Evolutionary conservation across 2,797 vertebrate species (phyloP).

Genomic region (Cottoperca gobio): DNA sequence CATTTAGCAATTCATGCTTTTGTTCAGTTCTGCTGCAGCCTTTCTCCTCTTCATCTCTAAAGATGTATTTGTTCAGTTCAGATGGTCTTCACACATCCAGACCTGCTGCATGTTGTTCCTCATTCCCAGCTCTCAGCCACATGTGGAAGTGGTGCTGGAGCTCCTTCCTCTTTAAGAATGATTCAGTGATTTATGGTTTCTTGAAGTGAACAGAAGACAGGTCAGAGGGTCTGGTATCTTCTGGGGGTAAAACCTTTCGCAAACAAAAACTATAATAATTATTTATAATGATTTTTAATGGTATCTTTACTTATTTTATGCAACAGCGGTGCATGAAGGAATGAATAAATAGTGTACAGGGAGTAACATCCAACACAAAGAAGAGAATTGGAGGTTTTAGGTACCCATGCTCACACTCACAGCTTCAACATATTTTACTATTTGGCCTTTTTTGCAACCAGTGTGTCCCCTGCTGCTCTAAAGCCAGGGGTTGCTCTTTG

Average conservation of each 20-base stretch:
- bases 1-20: not conserved
- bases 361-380: constrained; percentile 14
- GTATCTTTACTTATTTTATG: constrained; percentile 28
- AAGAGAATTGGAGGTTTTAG: constrained; percentile 1
- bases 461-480: constrained; percentile 6
- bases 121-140: constrained; percentile 13
- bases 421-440: constrained; percentile 4
- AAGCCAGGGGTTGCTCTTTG: constrained; percentile 43
- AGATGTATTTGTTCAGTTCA: not conserved
- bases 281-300: constrained; percentile 28
- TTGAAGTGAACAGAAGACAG: constrained; percentile 27
- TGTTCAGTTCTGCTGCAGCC: not conserved
- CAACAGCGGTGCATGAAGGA: constrained; percentile 33
- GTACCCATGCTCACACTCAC: not conserved
- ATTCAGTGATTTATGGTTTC: constrained; percentile 39
- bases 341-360: constrained; percentile 19
- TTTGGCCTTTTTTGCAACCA: constrained; percentile 5
- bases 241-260: too few species aligned
- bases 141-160: constrained; percentile 7
- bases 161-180: constrained; percentile 19
- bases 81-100: constrained; percentile 1
- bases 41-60: not conserved
- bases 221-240: not conserved
- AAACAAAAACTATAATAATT: constrained; percentile 30
- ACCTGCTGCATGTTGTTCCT: constrained; percentile 17